Evolutionary conservation across 2,797 vertebrate species (phyloP), one percentile per base, ranked within the genome.

Genomic region (Acanthornis magna): DNA sequence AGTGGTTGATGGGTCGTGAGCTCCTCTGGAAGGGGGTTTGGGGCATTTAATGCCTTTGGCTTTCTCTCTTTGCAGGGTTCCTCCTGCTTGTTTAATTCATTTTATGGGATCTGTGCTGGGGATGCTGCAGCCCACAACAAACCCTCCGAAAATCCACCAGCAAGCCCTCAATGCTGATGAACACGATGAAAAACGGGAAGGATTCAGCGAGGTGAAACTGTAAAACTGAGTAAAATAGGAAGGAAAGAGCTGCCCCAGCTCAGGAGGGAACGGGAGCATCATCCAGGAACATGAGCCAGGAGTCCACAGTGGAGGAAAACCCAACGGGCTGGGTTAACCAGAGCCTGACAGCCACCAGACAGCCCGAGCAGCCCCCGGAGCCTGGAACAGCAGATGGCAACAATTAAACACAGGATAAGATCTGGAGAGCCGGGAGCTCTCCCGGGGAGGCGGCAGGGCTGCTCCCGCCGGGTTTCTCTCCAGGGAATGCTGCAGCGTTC

Each of bases 331-430:
- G 79, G 72, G 78, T 58, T 75, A 77, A 47, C 10, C 67, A 51
- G 81, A 77, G 78, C 86, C 76, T 3, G 26, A 54, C 50, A 86
- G 66, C 4, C 83, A 92, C 26, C 78, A 79, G 89, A 7, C 34
- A 92, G 82, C 63, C 29, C 9, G 3, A 43, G 80, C 60, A 78
- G 91, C 60, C 68, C 73, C 85, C 8, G 89, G 65, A 67, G 87
- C 66, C 16, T 58, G 87, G 43, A 68, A 34, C 8, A 55, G 85
- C 94, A 96, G 96, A 92, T 95, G 89, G 93, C 47, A 88, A 81
- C 45, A 75, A 95, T 93, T 75, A 88, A 95, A 72, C 83, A 34
- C 40, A 16, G 83, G 80, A 88, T 50, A 7, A 26, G 34, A 51
- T 38, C 58, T 23, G 91, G 57, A 84, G 71, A 54, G 51, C 71